Evolutionary conservation across 2,888 invertebrate species (phyloP).

Genomic region (Mimachlamys varia): DNA sequence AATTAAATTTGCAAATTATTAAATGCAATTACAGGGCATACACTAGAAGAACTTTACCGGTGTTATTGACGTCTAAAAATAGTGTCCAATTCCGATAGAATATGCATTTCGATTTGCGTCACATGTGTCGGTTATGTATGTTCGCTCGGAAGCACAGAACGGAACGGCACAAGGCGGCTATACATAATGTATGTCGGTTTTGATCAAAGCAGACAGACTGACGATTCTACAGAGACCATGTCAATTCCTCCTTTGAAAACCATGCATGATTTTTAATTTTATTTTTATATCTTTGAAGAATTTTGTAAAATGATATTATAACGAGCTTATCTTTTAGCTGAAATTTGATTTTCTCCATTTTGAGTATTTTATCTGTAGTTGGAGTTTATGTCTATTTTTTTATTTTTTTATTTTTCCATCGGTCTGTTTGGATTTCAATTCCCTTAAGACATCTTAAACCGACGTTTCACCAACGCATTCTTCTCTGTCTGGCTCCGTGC

Average conservation of each 20-base stretch:
- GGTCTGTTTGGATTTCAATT: not conserved
- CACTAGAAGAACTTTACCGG: too few relatives aligned
- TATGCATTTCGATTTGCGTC: not conserved
- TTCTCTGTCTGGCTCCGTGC: not conserved
- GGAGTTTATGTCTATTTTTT: not conserved
- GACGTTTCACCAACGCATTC: not conserved
- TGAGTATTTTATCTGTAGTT: not conserved
- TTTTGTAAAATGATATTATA: not conserved
- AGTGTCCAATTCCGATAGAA: not conserved
- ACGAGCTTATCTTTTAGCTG: not conserved
- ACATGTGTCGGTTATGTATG: not conserved
- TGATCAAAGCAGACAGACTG: not conserved
- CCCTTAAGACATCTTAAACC: not conserved
- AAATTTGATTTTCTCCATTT: not conserved
- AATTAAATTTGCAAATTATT: too few relatives aligned
- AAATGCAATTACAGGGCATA: too few relatives aligned
- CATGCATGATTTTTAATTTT: not conserved
- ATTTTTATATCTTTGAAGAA: not conserved
- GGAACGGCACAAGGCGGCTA: not conserved
- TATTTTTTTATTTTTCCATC: not conserved
- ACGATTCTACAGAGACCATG: not conserved
- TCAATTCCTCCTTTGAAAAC: not conserved
- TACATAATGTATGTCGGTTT: slow-evolving; percentile 5
- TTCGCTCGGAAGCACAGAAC: not conserved
- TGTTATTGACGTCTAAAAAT: not conserved